Base-by-base conservation (phyloP, 2,113 vertebrate genomes). In the Rhadina sibilatrix region DNA sequence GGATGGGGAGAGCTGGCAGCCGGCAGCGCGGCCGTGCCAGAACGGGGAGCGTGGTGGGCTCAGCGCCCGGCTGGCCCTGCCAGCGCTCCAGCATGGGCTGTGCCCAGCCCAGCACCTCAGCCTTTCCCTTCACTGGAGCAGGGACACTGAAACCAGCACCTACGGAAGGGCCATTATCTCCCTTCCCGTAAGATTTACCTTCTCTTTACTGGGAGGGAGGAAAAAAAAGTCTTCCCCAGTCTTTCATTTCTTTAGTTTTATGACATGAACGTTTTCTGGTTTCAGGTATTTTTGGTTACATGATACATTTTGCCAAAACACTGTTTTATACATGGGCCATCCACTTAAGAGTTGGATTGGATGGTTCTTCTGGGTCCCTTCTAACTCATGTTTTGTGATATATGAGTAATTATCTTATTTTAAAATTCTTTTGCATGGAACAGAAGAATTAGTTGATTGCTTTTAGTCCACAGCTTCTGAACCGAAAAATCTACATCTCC, bases 21-120 rank as follows among this genome's bases (percentile, higher is more conserved):
- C 37, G 9, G 40, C n/a, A 23, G 42, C 1, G 0, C 1, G 74
- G 31, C 74, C 53, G 52, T 35, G 91, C 53, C 70, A 33, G 65
- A 7, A 11, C 40, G 13, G 12, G n/a, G 22, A 37, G 57, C 21
- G n/a, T 1, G 56, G 22, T 11, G 7, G 37, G 12, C 0, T 1
- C 5, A 12, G 5, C 13, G 54, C 37, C 25, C 2, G 1, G 16
- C 22, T 20, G 31, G 74, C 22, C 28, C 65, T 4, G 17, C 4
- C 8, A n/a, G 37, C 2, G 72, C 66, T 19, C 12, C 74, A 8
- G 56, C 64, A 9, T 33, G 22, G 40, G 24, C 38, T 52, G 44
- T 21, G 64, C 37, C 37, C 47, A 9, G 13, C 54, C 35, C 54
- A 8, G 5, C 27, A 10, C 2, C 0, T 5, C 70, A n/a, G 75